Conservation (phyloP, 2,113 vertebrate genomes). For the Mola mola region DNA sequence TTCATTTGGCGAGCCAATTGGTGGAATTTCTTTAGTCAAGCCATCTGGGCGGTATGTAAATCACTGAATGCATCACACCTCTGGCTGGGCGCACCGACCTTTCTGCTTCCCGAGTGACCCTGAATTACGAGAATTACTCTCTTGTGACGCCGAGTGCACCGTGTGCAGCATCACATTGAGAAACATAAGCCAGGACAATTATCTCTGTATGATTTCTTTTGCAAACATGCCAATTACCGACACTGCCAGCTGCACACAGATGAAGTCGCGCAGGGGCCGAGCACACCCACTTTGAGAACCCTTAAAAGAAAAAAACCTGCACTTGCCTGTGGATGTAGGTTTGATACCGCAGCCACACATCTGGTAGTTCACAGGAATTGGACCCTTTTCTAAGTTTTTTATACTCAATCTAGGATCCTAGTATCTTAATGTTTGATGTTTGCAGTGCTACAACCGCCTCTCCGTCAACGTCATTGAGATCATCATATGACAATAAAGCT, state of each 20-base stretch:
- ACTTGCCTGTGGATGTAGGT: conserved; percentile 17
- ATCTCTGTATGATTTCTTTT: conserved; percentile 53
- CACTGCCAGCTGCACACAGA: conserved; percentile 48
- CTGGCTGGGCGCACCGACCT: not conserved
- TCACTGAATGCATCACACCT: conserved; percentile 18
- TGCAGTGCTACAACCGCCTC: not conserved
- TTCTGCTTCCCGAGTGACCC: conserved; percentile 48
- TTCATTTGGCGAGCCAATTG: not conserved
- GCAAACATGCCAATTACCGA: conserved; percentile 44
- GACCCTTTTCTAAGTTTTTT: too few relatives aligned
- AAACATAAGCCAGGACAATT: conserved; percentile 55
- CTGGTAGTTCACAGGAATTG: not conserved
- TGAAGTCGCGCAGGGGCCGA: conserved; percentile 11
- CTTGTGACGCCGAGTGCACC: conserved; percentile 6
- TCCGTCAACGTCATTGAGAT: not conserved
- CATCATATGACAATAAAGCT: not conserved
- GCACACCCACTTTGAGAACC: conserved; percentile 10
- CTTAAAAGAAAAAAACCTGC: conserved; percentile 13
- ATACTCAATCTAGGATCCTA: too few relatives aligned
- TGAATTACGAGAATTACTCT: conserved; percentile 30
- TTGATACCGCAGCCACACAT: conserved; percentile 7
- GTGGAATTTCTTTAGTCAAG: not conserved
- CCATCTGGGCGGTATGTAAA: conserved; percentile 27
- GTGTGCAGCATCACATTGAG: conserved; percentile 19
- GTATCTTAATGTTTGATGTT: too few relatives aligned